Evolutionary conservation across 2,113 vertebrate genomes (phyloP), one percentile per base, ranked within the genome.

Genomic region (Rhea pennata): DNA sequence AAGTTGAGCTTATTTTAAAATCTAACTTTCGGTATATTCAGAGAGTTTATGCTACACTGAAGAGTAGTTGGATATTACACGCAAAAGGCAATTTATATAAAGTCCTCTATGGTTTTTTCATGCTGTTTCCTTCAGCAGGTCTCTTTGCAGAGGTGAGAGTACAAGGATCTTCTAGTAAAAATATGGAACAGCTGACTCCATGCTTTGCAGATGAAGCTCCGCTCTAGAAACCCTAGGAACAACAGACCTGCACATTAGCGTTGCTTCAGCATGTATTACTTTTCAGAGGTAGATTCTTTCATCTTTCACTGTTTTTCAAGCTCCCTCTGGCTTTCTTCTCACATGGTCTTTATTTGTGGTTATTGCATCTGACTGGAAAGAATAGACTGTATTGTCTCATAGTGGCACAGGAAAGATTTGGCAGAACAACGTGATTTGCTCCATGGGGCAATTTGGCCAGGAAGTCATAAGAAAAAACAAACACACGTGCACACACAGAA

Each of bases 301-400:
- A 21, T 48, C 40, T 75, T 48, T 76, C 62, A 15, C 39, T 29
- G 46, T 54, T 92, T 84, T 85, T 66, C 66, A 70, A 22, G 44
- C 40, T 82, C 23, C 36, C 91, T 61, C 54, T 79, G 80, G 51
- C n/a, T 54, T 88, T 62, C 58, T 82, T 72, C 50, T 66, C 84
- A 31, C 29, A 2, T 20, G 6, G 2, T 69, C 40, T 17, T 82
- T 13, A 8, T 42, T 66, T 82, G 50, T 69, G 42, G 29, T 46
- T 73, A 7, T 56, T 65, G 53, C 6, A 2, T 36, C 50, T 83
- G 62, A 39, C 17, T 9, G 51, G 64, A 0, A 8, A 5, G 6
- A n/a, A 40, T 9, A 48, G 59, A 31, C 11, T 73, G 24, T 42
- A 0, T 33, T 64, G 62, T 61, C 91, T 77, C 59, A 36, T 7